A percentile compares a stretch with the other conserved stretches of the same genome.
Conservation (phyloP, 2,113 vertebrate species). For the Baryphthengus martii region DNA sequence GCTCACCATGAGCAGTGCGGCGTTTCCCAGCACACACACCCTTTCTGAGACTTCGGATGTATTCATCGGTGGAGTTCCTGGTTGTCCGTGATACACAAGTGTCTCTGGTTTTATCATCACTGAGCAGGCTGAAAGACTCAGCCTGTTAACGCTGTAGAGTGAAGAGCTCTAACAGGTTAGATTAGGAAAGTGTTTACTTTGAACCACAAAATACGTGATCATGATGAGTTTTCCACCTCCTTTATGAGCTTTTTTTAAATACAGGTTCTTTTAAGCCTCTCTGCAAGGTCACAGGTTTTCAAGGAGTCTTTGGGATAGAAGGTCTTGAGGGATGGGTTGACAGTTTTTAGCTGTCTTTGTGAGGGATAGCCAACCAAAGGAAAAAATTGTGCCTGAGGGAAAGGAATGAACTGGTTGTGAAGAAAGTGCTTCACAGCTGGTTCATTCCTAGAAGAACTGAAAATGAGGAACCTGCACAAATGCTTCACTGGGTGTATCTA, state of each 20-base stretch:
- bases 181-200: background rate
- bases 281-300: background rate
- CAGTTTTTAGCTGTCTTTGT: background rate
- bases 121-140: background rate
- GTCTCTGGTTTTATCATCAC: background rate
- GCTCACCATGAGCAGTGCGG: background rate
- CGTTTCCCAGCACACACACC: background rate
- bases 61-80: accelerated
- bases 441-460: background rate
- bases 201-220: background rate
- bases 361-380: background rate
- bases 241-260: background rate
- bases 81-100: background rate
- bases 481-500: background rate
- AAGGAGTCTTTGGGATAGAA: background rate
- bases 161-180: background rate
- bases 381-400: background rate
- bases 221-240: background rate
- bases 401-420: background rate
- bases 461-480: background rate
- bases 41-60: background rate
- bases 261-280: background rate
- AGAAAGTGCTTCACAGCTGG: background rate
- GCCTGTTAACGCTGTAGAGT: background rate
- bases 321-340: background rate